Evolutionary conservation across 2,797 vertebrate species (phyloP).

Genomic region (Paramormyrops hopkinsi): DNA sequence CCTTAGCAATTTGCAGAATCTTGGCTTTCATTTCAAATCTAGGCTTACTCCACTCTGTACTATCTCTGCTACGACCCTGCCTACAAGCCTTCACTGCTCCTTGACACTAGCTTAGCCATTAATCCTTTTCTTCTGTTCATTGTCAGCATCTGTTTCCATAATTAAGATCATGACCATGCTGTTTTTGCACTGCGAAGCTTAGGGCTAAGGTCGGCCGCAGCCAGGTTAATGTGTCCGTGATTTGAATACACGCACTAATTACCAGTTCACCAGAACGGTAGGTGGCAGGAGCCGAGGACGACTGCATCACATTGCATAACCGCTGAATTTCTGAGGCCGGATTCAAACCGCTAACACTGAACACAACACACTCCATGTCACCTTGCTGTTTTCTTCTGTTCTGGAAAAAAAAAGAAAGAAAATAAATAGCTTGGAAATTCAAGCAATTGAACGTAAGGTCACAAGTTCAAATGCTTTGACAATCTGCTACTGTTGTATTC

Average conservation of each 20-base stretch:
- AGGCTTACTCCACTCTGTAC: neutral
- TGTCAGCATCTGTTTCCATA: neutral
- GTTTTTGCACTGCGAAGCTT: neutral
- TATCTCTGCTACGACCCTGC: neutral
- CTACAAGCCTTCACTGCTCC: neutral
- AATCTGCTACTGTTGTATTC: slow-evolving; percentile 1
- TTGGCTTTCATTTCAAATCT: neutral
- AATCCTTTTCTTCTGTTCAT: neutral
- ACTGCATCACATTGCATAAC: neutral
- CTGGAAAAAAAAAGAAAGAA: neutral
- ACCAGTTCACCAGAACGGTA: neutral
- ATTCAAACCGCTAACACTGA: neutral
- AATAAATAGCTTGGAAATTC: neutral
- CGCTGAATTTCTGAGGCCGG: neutral
- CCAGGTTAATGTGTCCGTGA: neutral
- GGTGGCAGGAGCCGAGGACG: neutral
- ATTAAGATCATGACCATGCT: neutral
- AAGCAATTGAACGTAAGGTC: neutral
- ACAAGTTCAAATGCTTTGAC: neutral
- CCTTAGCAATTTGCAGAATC: neutral
- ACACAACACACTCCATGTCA: neutral
- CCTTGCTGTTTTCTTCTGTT: neutral
- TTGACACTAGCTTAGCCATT: neutral
- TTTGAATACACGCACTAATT: neutral
- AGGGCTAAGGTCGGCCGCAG: neutral